phyloP scores from a whole-genome alignment of 1,140 invertebrate species.

The Caenorhabditis latens region DNA sequence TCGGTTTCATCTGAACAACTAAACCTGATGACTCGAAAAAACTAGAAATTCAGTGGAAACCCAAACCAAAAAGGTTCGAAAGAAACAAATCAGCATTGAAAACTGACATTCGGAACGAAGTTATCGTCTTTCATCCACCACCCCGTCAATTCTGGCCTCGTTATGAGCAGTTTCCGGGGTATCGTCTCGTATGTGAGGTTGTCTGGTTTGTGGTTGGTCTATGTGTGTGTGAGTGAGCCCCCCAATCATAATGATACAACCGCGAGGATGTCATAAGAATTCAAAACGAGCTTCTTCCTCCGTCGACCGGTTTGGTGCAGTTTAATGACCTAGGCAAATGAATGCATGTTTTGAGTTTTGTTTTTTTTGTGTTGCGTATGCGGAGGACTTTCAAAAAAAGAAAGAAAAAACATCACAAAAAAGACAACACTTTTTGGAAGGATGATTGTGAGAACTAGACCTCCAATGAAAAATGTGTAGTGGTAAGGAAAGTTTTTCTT shows the following conservation, averaged over 20 bases:
- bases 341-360: conserved; percentile 38
- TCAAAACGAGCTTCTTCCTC: conserved; percentile 38
- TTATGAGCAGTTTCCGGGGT: conserved; percentile 51
- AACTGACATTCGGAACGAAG: conserved; percentile 40
- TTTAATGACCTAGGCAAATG: conserved; percentile 39
- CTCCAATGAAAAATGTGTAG: conserved; percentile 33
- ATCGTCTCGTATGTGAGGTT: conserved; percentile 12
- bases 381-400: conserved; percentile 15
- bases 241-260: conserved; percentile 54
- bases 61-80: background rate
- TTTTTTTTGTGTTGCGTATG: background rate
- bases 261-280: conserved; percentile 51
- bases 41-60: too few relatives aligned
- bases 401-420: background rate
- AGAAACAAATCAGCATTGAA: conserved; percentile 21
- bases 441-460: background rate
- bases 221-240: background rate
- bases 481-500: conserved; percentile 18
- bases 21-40: too few relatives aligned
- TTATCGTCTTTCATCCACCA: conserved; percentile 10
- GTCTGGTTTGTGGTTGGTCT: conserved; percentile 30
- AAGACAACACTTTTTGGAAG: background rate
- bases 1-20: too few relatives aligned
- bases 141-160: background rate
- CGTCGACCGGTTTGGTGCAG: background rate